Evolutionary conservation across 2,113 vertebrate species (phyloP).

Genomic region (Lampris megalopsis): DNA sequence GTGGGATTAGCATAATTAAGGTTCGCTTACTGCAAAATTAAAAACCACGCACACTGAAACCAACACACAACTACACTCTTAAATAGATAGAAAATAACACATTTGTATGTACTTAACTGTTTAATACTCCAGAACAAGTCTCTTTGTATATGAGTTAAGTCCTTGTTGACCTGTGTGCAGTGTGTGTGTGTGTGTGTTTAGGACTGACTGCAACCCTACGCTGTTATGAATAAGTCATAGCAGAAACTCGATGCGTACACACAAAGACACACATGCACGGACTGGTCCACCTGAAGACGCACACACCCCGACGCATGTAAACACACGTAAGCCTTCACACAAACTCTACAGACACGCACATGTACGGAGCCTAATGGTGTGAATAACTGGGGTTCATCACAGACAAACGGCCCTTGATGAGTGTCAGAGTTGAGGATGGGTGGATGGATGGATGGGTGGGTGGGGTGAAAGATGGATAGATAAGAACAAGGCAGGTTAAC

Average conservation of each 20-base stretch:
- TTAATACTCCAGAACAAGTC: no score
- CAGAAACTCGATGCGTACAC: slow-evolving; percentile 33
- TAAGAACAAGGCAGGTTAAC: no score
- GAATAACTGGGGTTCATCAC: slow-evolving; percentile 25
- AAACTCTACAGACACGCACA: neutral
- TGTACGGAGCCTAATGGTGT: slow-evolving; percentile 6
- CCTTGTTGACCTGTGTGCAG: neutral
- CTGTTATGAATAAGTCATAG: slow-evolving; percentile 66
- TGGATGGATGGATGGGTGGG: no score
- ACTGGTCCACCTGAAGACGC: neutral
- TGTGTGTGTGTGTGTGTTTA: slow-evolving; percentile 3
- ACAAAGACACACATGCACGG: slow-evolving; percentile 13
- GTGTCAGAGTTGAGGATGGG: neutral
- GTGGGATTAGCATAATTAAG: no score
- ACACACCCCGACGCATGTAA: neutral
- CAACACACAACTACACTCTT: no score
- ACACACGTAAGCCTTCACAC: neutral
- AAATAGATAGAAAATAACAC: no score
- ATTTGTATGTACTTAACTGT: no score
- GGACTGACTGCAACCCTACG: slow-evolving; percentile 44
- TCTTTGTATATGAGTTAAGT: no score
- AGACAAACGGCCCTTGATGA: neutral
- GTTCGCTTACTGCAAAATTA: no score
- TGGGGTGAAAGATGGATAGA: no score
- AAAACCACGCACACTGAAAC: no score